Conservation (phyloP, 2,113 vertebrate genomes). For the Peromyscus polionotus region DNA sequence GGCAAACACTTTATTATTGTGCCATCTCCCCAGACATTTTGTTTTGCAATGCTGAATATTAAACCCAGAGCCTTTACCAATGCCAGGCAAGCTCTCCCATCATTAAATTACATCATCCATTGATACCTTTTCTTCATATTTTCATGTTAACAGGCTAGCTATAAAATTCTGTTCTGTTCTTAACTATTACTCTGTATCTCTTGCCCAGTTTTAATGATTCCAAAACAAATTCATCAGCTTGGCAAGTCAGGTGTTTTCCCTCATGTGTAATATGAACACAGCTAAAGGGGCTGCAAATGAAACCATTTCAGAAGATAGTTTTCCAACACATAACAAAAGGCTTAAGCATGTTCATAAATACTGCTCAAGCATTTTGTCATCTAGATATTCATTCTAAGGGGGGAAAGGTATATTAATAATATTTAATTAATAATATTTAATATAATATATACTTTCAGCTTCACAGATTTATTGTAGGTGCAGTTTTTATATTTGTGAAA, state of each 20-base stretch:
- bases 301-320: neutral
- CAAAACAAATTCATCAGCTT: neutral
- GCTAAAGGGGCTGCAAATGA: neutral
- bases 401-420: no score
- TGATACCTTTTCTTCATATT: neutral
- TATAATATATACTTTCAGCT: neutral
- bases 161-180: neutral
- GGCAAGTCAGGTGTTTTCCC: neutral
- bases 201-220: neutral
- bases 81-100: neutral
- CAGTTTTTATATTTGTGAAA: neutral
- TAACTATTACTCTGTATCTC: neutral
- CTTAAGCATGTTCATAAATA: neutral
- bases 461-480: neutral
- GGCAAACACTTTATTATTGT: neutral
- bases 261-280: neutral
- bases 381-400: neutral
- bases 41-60: neutral
- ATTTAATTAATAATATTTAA: no score
- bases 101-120: neutral
- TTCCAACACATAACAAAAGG: neutral
- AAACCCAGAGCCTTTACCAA: neutral
- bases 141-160: neutral
- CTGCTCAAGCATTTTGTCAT: neutral
- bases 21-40: neutral